Evolutionary conservation across 2,888 invertebrate species (phyloP).

Genomic region (Perizoma flavofasciatum): DNA sequence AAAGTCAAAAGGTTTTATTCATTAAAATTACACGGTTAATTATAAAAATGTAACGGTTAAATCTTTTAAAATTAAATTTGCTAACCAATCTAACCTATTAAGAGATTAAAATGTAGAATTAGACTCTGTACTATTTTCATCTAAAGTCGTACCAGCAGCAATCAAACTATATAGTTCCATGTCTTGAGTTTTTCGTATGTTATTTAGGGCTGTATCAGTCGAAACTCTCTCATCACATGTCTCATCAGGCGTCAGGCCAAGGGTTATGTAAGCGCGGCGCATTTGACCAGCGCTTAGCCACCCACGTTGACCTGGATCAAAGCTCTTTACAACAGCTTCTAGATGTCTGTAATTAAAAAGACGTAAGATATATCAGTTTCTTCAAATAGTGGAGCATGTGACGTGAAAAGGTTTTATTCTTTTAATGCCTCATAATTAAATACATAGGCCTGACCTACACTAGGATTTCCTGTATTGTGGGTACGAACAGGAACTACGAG

Average conservation of each 20-base stretch:
- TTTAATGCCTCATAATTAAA: no score
- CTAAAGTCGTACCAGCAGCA: constrained; percentile 47
- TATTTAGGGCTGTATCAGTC: constrained; percentile 48
- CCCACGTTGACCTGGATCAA: constrained; percentile 72
- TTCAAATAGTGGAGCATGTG: no score
- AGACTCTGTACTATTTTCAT: constrained; percentile 28
- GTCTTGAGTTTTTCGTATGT: constrained; percentile 58
- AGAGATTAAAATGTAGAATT: constrained; percentile 1
- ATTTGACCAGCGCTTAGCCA: constrained; percentile 71
- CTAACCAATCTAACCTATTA: no score
- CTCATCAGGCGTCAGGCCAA: constrained; percentile 58
- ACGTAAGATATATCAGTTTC: no score
- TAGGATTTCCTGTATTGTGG: no score
- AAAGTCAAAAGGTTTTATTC: no score
- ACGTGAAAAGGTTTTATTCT: no score
- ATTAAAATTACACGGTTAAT: no score
- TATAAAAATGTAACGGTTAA: no score
- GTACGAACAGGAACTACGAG: no score
- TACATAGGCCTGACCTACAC: no score
- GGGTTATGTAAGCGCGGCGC: constrained; percentile 57
- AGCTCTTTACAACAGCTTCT: constrained; percentile 69
- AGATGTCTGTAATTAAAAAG: constrained; percentile 54
- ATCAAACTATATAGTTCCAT: constrained; percentile 55
- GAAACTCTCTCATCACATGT: constrained; percentile 49
- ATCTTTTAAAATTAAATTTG: no score